A percentile compares a stretch with the other conserved stretches of the same genome.
Conservation (phyloP, 1,140 invertebrate genomes). For the Bathynomus jamesi region DNA sequence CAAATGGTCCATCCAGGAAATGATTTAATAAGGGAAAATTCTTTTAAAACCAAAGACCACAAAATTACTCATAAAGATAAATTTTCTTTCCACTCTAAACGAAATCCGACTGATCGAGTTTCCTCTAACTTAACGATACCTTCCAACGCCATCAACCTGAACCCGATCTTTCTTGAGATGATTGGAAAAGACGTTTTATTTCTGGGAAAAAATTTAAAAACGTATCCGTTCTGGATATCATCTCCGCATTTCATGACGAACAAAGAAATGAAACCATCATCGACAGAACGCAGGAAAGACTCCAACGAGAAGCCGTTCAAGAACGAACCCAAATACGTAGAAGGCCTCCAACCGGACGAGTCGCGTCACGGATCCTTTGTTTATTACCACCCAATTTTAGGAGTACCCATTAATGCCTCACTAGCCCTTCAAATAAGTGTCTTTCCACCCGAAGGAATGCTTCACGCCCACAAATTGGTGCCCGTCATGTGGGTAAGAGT, state of each 20-base stretch:
- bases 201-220: constrained; percentile 17
- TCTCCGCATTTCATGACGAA: constrained; percentile 30
- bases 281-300: neutral
- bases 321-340: constrained; percentile 14
- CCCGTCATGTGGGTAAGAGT: constrained; percentile 30
- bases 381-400: constrained; percentile 34
- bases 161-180: constrained; percentile 15
- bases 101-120: too few relatives aligned
- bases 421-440: constrained; percentile 31
- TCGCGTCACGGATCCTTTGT: constrained; percentile 31
- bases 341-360: constrained; percentile 22
- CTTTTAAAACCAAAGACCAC: constrained; percentile 19
- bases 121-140: constrained; percentile 21
- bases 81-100: too few relatives aligned
- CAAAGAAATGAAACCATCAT: neutral
- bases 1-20: constrained; percentile 16
- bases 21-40: constrained; percentile 10
- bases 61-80: constrained; percentile 10
- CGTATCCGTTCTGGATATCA: constrained; percentile 32
- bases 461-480: constrained; percentile 29
- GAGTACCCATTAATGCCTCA: constrained; percentile 34
- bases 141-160: constrained; percentile 25
- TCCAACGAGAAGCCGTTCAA: too few relatives aligned
- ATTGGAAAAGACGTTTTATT: constrained; percentile 14
- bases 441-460: constrained; percentile 28